phyloP scores from a whole-genome alignment of 2,888 invertebrate species.

The Machimus rusticus region DNA sequence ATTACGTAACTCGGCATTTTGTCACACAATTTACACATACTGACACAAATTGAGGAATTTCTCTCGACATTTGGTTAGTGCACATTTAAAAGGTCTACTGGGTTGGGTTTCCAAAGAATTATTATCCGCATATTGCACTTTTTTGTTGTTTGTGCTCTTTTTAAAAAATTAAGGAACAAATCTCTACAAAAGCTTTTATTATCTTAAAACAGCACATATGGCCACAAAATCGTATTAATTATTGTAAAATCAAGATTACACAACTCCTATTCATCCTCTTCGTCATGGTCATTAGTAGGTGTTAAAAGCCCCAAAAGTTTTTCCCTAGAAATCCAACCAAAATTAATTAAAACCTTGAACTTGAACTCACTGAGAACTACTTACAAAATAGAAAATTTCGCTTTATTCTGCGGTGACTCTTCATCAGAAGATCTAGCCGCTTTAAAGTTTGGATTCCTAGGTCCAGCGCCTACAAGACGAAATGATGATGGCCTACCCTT shows the following conservation, averaged over 20 bases:
- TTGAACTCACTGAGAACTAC: neutral
- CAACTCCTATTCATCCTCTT: neutral
- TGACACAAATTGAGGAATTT: neutral
- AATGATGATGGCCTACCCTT: neutral
- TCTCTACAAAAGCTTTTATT: neutral
- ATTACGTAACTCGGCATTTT: neutral
- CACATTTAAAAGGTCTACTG: neutral
- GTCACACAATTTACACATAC: neutral
- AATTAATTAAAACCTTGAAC: neutral
- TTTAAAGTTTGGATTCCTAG: neutral
- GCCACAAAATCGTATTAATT: neutral
- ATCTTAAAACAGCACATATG: neutral
- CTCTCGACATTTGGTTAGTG: neutral
- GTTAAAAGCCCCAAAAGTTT: constrained; percentile 3
- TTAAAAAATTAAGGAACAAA: neutral
- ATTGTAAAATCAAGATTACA: neutral
- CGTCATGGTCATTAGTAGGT: neutral
- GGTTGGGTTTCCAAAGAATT: neutral
- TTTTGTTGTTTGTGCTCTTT: neutral
- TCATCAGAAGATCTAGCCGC: neutral
- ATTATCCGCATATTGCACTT: neutral
- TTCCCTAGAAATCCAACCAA: neutral
- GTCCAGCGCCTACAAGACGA: neutral
- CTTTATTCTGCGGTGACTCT: neutral
- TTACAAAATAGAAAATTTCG: constrained; percentile 19